Base-by-base conservation (phyloP, 1,140 invertebrate species). In the Brachionus rubens region DNA sequence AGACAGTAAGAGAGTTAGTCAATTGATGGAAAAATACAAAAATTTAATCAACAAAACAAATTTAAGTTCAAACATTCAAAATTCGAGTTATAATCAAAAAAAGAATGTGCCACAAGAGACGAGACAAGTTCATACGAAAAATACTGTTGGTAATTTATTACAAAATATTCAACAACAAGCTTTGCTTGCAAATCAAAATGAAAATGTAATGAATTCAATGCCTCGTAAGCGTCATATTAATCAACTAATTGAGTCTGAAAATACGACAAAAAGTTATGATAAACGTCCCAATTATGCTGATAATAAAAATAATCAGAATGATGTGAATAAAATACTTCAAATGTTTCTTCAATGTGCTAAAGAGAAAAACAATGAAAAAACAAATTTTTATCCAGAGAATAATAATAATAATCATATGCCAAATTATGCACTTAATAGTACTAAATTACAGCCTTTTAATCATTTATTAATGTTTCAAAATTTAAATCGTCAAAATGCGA, bases 31-130 rank as follows among this genome's bases (percentile, higher is more conserved):
- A 54, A 72, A 72, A 28, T 72, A 72, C 16, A 48, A 72, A 40
- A 72, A 72, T 41, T 72, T 72, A 24, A 72, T 72, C 1, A 48
- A 72, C 14, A 72, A 72, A 40, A 72, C 68, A 54, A 48, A 50
- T 14, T 50, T 36, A 10, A 54, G 46, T 7, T 21, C 43, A 2
- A 72, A 28, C 30, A 33, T 50, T 47, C n/a, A n/a, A n/a, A n/a
- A n/a, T n/a, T n/a, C n/a, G n/a, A n/a, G n/a, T n/a, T n/a, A n/a
- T n/a, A 36, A 5, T 36, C 19, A 9, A 3, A 72, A 50, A 2
- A 47, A 54, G n/a, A 28, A 1, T 19, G n/a, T n/a, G n/a, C n/a
- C n/a, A n/a, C 24, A 48, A 43, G 30, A 65, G 19, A 65, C 3
- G 24, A 19, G 21, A 28, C 4, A 10, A 28, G 50, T 3, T 28